Evolutionary conservation across 64 coral and sea anemone genomes (phyloP).

Genomic region (Stichodactyla mertensii): DNA sequence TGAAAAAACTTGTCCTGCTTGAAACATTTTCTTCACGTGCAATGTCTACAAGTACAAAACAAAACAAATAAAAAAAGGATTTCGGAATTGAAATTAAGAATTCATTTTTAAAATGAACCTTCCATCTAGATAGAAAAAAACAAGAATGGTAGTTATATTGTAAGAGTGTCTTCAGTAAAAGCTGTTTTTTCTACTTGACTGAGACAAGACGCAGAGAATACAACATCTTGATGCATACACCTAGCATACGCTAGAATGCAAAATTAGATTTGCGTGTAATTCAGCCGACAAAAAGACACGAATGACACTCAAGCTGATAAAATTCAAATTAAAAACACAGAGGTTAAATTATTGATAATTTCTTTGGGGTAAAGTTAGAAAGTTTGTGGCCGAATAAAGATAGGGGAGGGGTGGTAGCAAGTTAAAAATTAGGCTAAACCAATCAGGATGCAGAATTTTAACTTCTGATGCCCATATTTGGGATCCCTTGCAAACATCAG

Average conservation of each 20-base stretch:
- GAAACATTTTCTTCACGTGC: not conserved
- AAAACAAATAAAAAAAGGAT: too few relatives aligned
- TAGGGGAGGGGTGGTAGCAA: not conserved
- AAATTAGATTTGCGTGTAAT: too few relatives aligned
- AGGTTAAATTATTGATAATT: not conserved
- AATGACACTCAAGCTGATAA: not conserved
- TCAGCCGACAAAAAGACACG: not conserved
- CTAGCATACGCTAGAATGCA: too few relatives aligned
- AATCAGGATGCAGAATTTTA: constrained; percentile 4
- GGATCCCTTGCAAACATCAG: not conserved
- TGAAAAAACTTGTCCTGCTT: not conserved
- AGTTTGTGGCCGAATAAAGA: not conserved
- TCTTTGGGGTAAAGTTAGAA: not conserved
- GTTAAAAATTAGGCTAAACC: not conserved
- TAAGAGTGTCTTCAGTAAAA: too few relatives aligned
- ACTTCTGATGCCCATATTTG: not conserved
- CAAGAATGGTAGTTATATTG: too few relatives aligned
- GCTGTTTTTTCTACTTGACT: too few relatives aligned
- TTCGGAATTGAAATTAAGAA: too few relatives aligned
- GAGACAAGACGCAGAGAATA: too few relatives aligned
- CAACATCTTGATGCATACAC: too few relatives aligned
- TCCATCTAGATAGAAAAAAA: too few relatives aligned
- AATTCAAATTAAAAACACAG: not conserved
- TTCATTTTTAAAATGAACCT: too few relatives aligned
- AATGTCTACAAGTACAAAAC: too few relatives aligned